These are phyloP conservation scores for Bimastos eiseni DNA, from an alignment of 2,888 invertebrate genomes.

Conservation along the genomic window DNA sequence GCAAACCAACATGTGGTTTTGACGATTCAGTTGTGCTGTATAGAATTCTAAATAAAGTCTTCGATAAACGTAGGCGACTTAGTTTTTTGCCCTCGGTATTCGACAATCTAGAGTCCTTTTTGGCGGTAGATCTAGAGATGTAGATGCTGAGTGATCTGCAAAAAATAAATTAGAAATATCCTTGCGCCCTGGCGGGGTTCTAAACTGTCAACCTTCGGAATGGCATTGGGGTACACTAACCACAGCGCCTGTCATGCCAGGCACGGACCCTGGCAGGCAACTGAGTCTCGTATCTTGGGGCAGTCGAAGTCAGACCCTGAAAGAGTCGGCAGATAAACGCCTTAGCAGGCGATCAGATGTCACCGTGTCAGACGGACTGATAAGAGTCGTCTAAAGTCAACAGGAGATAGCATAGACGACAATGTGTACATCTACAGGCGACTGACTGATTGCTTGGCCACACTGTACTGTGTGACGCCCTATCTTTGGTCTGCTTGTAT, in stretches of 20 bases:
- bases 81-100: conserved; percentile 3
- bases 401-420: not conserved
- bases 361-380: not conserved
- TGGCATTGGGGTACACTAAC: not conserved
- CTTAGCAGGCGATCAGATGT: conserved; percentile 1
- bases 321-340: not conserved
- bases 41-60: not conserved
- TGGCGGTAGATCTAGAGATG: not conserved
- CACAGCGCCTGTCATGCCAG: not conserved
- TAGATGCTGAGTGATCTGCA: not conserved
- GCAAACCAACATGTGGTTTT: not conserved
- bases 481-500: not conserved
- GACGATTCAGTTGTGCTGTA: not conserved
- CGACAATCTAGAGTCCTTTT: not conserved
- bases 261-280: not conserved
- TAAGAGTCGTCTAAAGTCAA: not conserved
- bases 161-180: not conserved
- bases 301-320: not conserved
- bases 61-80: not conserved
- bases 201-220: not conserved
- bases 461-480: not conserved
- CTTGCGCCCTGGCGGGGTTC: not conserved
- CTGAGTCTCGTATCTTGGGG: not conserved
- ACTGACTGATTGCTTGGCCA: not conserved
- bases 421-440: not conserved